These are phyloP conservation scores for Auanema freiburgensis DNA, from an alignment of 2,888 invertebrate species.

Conservation along the genomic window DNA sequence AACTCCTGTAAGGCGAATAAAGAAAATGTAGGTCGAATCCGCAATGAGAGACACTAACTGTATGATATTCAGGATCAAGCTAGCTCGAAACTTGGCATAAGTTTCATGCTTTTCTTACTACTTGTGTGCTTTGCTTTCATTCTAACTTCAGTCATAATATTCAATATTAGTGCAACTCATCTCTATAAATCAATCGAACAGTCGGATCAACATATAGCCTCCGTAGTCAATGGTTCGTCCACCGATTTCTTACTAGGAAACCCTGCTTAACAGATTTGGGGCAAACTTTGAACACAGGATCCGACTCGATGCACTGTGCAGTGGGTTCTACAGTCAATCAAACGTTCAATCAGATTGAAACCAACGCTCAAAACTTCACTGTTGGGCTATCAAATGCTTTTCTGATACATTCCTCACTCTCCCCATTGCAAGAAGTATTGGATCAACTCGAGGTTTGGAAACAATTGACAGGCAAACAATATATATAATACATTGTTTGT, in stretches of 20 bases:
- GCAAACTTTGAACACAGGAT: constrained; percentile 21
- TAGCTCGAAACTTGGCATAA: neutral
- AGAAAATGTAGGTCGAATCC: constrained; percentile 5
- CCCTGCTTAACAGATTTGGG: constrained; percentile 21
- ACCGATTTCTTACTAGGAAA: neutral
- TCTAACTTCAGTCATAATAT: constrained; percentile 31
- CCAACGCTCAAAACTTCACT: neutral
- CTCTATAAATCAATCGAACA: constrained; percentile 24
- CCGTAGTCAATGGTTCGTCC: neutral
- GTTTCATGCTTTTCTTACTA: constrained; percentile 17
- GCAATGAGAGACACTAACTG: constrained; percentile 15
- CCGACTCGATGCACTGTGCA: constrained; percentile 22
- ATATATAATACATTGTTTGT: too few relatives aligned
- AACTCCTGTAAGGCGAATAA: constrained; percentile 27
- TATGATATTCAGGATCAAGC: neutral
- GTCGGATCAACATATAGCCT: constrained; percentile 21
- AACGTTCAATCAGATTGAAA: constrained; percentile 16
- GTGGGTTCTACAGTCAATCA: constrained; percentile 19
- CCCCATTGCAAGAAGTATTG: neutral
- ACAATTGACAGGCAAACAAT: too few relatives aligned
- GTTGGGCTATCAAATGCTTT: neutral
- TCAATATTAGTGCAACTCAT: constrained; percentile 30
- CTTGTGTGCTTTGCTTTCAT: constrained; percentile 25
- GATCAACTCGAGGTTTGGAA: constrained; percentile 4
- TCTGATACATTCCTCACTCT: neutral